Conservation (phyloP, 2,888 invertebrate species). For the Clistopyga incitator region DNA sequence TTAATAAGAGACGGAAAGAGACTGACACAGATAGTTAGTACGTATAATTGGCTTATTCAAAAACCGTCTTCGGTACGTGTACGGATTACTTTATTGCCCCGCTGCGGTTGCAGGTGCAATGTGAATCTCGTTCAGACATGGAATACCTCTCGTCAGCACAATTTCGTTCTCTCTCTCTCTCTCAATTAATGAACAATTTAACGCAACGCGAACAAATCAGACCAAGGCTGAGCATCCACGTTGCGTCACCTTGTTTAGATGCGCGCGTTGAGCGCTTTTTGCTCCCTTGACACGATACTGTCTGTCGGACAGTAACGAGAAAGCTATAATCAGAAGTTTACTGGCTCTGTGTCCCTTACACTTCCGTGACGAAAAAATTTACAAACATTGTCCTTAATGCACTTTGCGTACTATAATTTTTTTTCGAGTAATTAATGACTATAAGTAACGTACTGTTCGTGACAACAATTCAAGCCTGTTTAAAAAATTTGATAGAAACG, state of each 20-base stretch:
- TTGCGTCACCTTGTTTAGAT: constrained; percentile 15
- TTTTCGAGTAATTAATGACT: not conserved
- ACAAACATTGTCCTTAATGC: constrained; percentile 12
- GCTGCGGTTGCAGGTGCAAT: constrained; percentile 33
- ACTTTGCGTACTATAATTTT: not conserved
- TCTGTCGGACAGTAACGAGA: constrained; percentile 10
- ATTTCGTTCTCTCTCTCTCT: not conserved
- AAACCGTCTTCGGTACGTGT: constrained; percentile 22
- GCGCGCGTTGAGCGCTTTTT: constrained; percentile 13
- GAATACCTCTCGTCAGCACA: constrained; percentile 39
- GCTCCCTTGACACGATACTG: not conserved
- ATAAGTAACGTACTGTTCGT: not conserved
- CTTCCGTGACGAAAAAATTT: constrained; percentile 28
- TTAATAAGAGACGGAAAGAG: constrained; percentile 31
- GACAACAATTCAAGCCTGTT: not conserved
- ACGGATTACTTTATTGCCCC: constrained; percentile 15
- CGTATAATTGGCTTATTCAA: constrained; percentile 49
- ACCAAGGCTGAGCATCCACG: constrained; percentile 13
- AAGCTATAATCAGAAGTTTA: not conserved
- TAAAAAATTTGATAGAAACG: constrained; percentile 1
- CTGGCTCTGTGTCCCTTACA: not conserved
- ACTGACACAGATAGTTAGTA: constrained; percentile 49
- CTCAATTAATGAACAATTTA: constrained; percentile 35
- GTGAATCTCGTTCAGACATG: constrained; percentile 5
- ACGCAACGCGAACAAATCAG: constrained; percentile 38